Base-by-base conservation (phyloP, 1,140 invertebrate species). In the Papilio xuthus region DNA sequence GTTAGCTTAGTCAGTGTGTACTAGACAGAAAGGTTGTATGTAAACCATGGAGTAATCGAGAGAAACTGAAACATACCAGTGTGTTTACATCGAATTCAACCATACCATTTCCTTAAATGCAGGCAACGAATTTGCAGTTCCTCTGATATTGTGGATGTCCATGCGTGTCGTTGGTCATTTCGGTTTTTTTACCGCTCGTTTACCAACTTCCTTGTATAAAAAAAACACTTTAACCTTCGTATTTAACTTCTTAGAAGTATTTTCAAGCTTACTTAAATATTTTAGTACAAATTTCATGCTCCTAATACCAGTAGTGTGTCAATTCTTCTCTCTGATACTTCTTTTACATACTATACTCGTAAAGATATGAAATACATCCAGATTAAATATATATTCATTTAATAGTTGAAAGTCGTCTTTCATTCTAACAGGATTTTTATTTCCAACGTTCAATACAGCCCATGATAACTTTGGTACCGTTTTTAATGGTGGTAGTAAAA, bases 381-480 rank as follows among this genome's bases (percentile, higher is more conserved):
- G 13, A 23, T n/a, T 50, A 50, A 50, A 23, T 60, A 60, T 37
- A 6, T 23, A 60, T 4, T 23, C 9, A 23, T 8, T 23, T 60
- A 12, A 26, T 1, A 2, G 56, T 60, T 26, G 20, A 60, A 60
- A 60, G 20, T 23, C 20, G 10, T 60, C 56, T 15, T 60, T 60
- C 23, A 60, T 23, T 26, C 56, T 26, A 23, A 1, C 12, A 60
- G 41, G 41, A 44, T 47, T 47, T 47, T 44, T 47, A 72, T 72
- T 47, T 41, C 50, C 53, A 76, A 56, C 28, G 32, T 56, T 76
- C 50, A 81, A 83, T 81, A 85, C 83, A 78, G 78, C 77, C 63
- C 63, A 84, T 85, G 77, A 86, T 84, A 81, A 80, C 81, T 85
- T 75, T 79, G 73, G 53, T 70, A 63, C 73, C 79, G 71, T 81